These are phyloP conservation scores for Melanotaenia duboulayi DNA, from an alignment of 2,113 vertebrate genomes.

Conservation along the genomic window DNA sequence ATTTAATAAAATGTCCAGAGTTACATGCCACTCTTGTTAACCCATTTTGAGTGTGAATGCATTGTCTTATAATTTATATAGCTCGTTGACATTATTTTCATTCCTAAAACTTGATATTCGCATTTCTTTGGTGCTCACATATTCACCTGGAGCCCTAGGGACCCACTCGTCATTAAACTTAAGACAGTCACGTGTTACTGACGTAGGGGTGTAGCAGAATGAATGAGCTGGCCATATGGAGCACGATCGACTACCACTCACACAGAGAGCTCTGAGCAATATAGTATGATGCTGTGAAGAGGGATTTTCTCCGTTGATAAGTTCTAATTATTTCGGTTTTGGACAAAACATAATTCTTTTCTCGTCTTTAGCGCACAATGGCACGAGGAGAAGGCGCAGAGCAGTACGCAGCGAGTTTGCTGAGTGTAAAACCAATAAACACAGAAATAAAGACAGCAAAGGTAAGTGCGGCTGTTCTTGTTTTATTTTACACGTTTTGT, in stretches of 20 bases:
- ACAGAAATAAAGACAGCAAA: slow-evolving; percentile 51
- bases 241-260: not conserved
- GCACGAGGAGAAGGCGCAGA: slow-evolving; percentile 73
- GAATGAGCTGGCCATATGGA: slow-evolving; percentile 1
- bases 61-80: not conserved
- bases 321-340: not conserved
- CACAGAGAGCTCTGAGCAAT: not conserved
- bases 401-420: slow-evolving; percentile 54
- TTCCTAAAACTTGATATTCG: not conserved
- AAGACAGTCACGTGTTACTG: not conserved
- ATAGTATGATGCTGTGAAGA: not conserved
- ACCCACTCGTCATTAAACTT: not conserved
- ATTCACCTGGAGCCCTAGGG: not conserved
- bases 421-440: slow-evolving; percentile 53
- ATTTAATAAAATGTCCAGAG: too few relatives aligned
- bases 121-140: not conserved
- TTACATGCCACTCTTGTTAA: too few relatives aligned
- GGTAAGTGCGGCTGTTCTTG: slow-evolving; percentile 40
- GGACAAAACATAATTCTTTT: not conserved
- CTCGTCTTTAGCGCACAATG: slow-evolving; percentile 44
- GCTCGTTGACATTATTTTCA: not conserved
- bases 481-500: accelerated
- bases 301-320: not conserved
- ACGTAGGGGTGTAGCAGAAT: slow-evolving; percentile 3
- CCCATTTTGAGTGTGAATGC: too few relatives aligned